Conservation (phyloP, 2,113 vertebrate species). For the Neomonachus schauinslandi region DNA sequence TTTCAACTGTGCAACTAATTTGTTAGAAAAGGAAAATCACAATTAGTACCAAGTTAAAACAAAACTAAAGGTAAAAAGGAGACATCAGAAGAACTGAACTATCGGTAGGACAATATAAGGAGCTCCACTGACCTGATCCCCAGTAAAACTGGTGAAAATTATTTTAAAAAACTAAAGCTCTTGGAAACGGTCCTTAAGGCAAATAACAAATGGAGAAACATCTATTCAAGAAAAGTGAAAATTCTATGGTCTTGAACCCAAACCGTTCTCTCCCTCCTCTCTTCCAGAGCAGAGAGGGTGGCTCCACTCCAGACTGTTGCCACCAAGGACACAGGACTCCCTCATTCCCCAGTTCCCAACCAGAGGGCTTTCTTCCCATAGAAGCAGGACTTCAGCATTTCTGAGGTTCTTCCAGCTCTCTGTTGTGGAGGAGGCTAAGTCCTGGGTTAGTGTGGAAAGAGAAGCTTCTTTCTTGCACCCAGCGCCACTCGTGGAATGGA, state of each 20-base stretch:
- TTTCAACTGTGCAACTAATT: neutral
- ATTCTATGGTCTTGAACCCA: neutral
- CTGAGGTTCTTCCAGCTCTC: neutral
- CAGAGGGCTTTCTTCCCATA: neutral
- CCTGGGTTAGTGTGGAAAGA: neutral
- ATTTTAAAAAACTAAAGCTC: neutral
- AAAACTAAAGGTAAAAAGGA: slow-evolving; percentile 3
- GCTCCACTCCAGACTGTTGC: neutral
- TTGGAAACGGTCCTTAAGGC: neutral
- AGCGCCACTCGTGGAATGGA: neutral
- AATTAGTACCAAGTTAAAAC: neutral
- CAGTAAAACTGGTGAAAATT: neutral
- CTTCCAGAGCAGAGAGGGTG: neutral
- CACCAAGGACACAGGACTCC: neutral
- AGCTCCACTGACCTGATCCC: neutral
- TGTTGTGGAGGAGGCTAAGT: neutral
- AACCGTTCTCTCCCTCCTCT: neutral
- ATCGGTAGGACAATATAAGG: neutral
- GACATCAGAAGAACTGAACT: neutral
- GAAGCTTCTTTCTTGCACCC: neutral
- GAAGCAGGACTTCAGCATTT: neutral
- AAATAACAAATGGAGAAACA: slow-evolving; percentile 35
- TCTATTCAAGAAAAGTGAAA: slow-evolving; percentile 3
- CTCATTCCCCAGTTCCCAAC: neutral
- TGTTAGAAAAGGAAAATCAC: neutral